Conservation (phyloP, 2,888 invertebrate genomes). For the Mesopsocus fuscifrons region DNA sequence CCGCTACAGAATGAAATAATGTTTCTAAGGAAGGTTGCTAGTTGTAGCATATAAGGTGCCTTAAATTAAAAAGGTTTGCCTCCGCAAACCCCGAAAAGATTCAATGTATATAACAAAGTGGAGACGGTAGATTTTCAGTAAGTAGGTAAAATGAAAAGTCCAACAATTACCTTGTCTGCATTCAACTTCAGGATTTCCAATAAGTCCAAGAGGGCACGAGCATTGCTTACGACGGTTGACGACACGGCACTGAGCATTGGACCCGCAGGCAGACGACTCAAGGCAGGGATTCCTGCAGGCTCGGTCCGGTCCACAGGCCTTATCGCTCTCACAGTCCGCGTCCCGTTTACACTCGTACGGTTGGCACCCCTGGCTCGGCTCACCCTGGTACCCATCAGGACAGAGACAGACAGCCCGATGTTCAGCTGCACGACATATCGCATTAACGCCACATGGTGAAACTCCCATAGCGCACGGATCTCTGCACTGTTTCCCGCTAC, state of each 20-base stretch:
- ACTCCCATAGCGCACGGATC: conserved; percentile 42
- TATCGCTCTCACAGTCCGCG: conserved; percentile 56
- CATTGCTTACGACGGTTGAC: conserved; percentile 56
- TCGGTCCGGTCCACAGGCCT: conserved; percentile 46
- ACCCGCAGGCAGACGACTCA: conserved; percentile 55
- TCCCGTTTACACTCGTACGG: conserved; percentile 58
- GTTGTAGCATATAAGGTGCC: no score
- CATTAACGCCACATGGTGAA: conserved; percentile 59
- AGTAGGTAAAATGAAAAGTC: no score
- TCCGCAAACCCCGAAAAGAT: no score
- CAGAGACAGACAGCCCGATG: conserved; percentile 74
- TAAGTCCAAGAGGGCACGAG: conserved; percentile 52
- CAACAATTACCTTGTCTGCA: conserved; percentile 46
- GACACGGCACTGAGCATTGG: conserved; percentile 69
- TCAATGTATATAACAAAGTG: no score
- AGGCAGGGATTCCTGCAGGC: conserved; percentile 71
- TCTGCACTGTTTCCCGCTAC: conserved; percentile 46
- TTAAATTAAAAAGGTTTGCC: no score
- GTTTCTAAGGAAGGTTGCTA: background rate
- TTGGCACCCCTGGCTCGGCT: conserved; percentile 54
- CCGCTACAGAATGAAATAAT: conserved; percentile 24
- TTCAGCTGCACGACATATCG: conserved; percentile 56
- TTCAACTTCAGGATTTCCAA: conserved; percentile 47
- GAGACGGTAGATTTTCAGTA: no score
- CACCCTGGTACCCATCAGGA: conserved; percentile 46